Conservation (phyloP, 2,797 vertebrate genomes). For the Cephalopachus bancanus region DNA sequence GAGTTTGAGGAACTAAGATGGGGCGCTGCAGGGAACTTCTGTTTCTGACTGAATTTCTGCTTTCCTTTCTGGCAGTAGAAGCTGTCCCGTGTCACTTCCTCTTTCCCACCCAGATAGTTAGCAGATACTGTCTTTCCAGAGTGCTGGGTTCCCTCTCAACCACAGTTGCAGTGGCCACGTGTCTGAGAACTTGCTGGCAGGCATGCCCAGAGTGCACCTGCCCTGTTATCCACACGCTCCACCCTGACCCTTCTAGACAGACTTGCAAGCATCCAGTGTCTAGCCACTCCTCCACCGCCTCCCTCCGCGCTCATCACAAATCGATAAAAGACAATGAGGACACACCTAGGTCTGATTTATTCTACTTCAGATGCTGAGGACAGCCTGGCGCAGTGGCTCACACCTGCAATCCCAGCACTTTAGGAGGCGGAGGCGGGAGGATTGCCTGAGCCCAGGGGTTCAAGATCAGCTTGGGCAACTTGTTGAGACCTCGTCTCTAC, state of each 20-base stretch:
- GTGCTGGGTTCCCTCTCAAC: not conserved
- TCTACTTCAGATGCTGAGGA: not conserved
- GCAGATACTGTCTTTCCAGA: not conserved
- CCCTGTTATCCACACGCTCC: not conserved
- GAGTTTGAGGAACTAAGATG: not conserved
- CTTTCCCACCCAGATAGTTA: conserved; percentile 7
- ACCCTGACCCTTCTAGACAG: not conserved
- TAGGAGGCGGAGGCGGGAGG: too few species aligned
- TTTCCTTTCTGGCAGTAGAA: conserved; percentile 20
- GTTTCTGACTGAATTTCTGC: conserved; percentile 41
- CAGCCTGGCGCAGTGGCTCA: too few species aligned
- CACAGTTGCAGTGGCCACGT: not conserved
- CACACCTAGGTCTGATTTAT: not conserved
- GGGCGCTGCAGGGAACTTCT: not conserved
- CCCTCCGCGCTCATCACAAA: not conserved
- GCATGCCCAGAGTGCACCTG: not conserved
- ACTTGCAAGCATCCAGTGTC: not conserved
- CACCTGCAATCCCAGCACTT: too few species aligned
- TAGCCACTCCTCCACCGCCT: not conserved
- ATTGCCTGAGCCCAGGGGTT: too few species aligned
- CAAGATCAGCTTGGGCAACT: too few species aligned
- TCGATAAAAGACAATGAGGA: not conserved
- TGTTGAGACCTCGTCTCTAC: too few species aligned
- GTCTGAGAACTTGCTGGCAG: not conserved
- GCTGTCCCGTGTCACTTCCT: not conserved